Conservation (phyloP, 2,797 vertebrate genomes). For the Chloroceryle inda region DNA sequence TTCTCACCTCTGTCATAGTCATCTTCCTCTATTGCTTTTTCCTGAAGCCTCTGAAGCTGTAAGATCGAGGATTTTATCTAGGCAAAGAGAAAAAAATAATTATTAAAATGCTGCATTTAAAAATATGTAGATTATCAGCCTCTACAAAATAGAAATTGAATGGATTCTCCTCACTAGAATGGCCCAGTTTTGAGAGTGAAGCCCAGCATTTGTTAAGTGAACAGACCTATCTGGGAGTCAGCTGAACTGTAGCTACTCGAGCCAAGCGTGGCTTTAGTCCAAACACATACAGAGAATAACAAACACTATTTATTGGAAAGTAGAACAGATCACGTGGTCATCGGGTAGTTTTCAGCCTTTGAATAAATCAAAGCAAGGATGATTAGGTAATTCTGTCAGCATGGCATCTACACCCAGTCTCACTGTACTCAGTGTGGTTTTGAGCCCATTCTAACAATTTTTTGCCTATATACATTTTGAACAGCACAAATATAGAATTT, state of each 20-base stretch:
- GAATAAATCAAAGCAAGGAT: background rate
- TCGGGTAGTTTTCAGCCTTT: background rate
- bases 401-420: background rate
- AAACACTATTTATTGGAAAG: slow-evolving; percentile 12
- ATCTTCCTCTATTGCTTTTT: slow-evolving; percentile 88
- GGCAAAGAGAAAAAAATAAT: background rate
- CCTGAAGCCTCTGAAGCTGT: slow-evolving; percentile 88
- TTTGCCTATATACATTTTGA: background rate
- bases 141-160: background rate
- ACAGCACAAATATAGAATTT: background rate
- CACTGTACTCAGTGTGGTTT: background rate
- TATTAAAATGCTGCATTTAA: background rate
- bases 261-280: slow-evolving; percentile 5
- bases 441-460: background rate
- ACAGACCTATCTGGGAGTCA: background rate
- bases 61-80: slow-evolving; percentile 89
- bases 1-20: slow-evolving; percentile 90
- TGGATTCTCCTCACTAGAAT: background rate
- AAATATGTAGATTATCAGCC: background rate
- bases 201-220: background rate
- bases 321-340: rapidly evolving
- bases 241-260: background rate
- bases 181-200: background rate
- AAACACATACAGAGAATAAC: background rate
- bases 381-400: background rate